Percentiles rank a stretch among this genome's conserved stretches.
Conservation (phyloP, 2,888 invertebrate species). For the Zaprionus lineosus region DNA sequence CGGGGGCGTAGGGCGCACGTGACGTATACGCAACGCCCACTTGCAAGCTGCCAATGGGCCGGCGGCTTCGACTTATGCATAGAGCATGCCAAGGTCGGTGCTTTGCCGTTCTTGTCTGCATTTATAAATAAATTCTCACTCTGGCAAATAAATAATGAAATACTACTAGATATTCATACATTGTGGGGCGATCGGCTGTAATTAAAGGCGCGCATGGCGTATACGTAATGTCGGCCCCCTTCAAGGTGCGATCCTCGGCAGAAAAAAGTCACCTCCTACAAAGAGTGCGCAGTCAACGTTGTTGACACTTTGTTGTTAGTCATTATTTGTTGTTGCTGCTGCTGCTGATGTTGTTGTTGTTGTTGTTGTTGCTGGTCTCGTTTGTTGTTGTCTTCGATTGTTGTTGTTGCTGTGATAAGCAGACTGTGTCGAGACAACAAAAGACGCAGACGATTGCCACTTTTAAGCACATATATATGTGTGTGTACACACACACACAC, state of each 20-base stretch:
- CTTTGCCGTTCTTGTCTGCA: constrained; percentile 48
- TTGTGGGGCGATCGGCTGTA: constrained; percentile 50
- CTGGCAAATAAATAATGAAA: constrained; percentile 72
- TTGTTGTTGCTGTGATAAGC: constrained; percentile 64
- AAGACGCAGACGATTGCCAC: constrained; percentile 73
- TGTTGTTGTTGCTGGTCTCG: constrained; percentile 24
- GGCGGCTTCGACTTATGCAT: constrained; percentile 10
- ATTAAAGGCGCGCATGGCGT: constrained; percentile 55
- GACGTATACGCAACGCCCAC: constrained; percentile 50
- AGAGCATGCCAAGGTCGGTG: constrained; percentile 35
- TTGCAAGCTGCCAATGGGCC: constrained; percentile 12
- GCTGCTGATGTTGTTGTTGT: constrained; percentile 17
- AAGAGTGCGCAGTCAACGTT: constrained; percentile 24
- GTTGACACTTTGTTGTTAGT: constrained; percentile 62
- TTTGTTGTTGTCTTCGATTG: constrained; percentile 24
- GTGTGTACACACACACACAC: constrained; percentile 6
- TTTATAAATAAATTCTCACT: constrained; percentile 68
- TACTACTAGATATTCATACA: constrained; percentile 48
- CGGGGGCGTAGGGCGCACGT: constrained; percentile 50
- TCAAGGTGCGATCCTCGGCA: constrained; percentile 27
- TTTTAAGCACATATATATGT: constrained; percentile 49
- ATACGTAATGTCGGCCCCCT: constrained; percentile 41
- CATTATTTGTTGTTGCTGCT: constrained; percentile 51
- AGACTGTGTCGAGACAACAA: constrained; percentile 79
- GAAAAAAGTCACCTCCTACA: constrained; percentile 15